phyloP scores from a whole-genome alignment of 1,140 invertebrate species.

The Atta cephalotes region DNA sequence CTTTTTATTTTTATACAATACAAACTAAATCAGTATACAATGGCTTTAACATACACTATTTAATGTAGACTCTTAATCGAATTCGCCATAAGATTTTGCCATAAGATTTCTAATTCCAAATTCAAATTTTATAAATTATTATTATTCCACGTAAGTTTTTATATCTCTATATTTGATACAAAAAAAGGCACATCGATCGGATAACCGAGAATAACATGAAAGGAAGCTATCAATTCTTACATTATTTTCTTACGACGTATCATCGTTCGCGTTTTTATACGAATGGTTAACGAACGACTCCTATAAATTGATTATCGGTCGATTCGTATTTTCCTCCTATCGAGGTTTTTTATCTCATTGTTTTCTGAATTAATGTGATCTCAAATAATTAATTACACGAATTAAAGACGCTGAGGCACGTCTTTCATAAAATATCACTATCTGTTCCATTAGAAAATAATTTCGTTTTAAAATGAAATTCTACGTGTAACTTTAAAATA shows the following conservation, averaged over 20 bases:
- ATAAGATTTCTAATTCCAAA: neutral
- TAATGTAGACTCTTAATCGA: too few relatives aligned
- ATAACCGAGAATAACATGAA: conserved; percentile 21
- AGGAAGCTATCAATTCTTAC: conserved; percentile 30
- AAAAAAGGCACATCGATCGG: neutral
- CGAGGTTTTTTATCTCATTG: conserved; percentile 15
- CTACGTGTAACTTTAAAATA: neutral
- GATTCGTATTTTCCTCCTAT: neutral
- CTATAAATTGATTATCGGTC: conserved; percentile 45
- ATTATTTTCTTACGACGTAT: conserved; percentile 34
- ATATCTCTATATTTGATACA: neutral
- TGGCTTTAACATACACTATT: too few relatives aligned
- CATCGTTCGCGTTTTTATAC: neutral
- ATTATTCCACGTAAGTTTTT: neutral
- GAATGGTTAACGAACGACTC: conserved; percentile 13
- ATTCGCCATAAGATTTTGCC: neutral
- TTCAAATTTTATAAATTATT: neutral
- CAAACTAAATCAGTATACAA: too few relatives aligned
- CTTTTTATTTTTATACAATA: too few relatives aligned
- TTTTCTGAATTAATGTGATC: conserved; percentile 23
- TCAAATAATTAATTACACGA: conserved; percentile 33
- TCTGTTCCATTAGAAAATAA: neutral
- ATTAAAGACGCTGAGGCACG: neutral
- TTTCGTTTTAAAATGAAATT: neutral
- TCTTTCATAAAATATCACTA: neutral